These are phyloP conservation scores for Aphaenogaster floridana DNA, from an alignment of 1,140 invertebrate genomes.

Conservation along the genomic window DNA sequence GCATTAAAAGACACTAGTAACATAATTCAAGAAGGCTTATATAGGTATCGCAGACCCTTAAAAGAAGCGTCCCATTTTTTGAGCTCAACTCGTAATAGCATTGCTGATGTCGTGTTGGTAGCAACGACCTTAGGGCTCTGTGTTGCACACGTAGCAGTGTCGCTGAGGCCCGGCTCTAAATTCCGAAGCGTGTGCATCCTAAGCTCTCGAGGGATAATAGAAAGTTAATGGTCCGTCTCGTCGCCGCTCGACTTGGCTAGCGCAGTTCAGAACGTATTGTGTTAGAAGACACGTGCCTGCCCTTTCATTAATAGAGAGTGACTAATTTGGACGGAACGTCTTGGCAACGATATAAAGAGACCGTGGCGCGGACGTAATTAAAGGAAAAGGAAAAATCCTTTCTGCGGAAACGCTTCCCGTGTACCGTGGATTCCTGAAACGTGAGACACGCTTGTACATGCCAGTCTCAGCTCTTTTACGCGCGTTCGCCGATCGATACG, in stretches of 20 bases:
- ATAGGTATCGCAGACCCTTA: slow-evolving; percentile 46
- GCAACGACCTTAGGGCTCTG: slow-evolving; percentile 26
- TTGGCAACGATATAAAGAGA: slow-evolving; percentile 29
- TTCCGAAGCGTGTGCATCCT: slow-evolving; percentile 58
- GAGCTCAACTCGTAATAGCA: slow-evolving; percentile 25
- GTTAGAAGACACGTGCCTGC: slow-evolving; percentile 54
- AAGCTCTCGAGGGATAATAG: slow-evolving; percentile 59
- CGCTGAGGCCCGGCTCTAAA: slow-evolving; percentile 48
- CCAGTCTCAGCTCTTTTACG: not conserved
- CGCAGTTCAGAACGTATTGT: slow-evolving; percentile 52
- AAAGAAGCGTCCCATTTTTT: slow-evolving; percentile 51
- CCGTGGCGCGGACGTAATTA: slow-evolving; percentile 24
- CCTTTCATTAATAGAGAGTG: slow-evolving; percentile 53
- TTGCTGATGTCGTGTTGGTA: slow-evolving; percentile 43
- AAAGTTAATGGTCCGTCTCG: slow-evolving; percentile 63
- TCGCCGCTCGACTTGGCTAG: slow-evolving; percentile 43
- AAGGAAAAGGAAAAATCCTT: slow-evolving; percentile 1
- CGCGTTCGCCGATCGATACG: slow-evolving; percentile 12
- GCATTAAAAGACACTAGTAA: slow-evolving; percentile 48
- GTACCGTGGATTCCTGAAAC: not conserved
- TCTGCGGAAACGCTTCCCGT: not conserved
- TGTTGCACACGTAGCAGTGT: slow-evolving; percentile 47
- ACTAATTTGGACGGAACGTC: slow-evolving; percentile 42
- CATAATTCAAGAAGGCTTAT: slow-evolving; percentile 52
- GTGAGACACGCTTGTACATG: not conserved